Percentiles rank a stretch among this genome's conserved stretches.
These are phyloP conservation scores for Chaenodraco wilsoni DNA, from an alignment of 2,797 vertebrate genomes.

Conservation along the genomic window DNA sequence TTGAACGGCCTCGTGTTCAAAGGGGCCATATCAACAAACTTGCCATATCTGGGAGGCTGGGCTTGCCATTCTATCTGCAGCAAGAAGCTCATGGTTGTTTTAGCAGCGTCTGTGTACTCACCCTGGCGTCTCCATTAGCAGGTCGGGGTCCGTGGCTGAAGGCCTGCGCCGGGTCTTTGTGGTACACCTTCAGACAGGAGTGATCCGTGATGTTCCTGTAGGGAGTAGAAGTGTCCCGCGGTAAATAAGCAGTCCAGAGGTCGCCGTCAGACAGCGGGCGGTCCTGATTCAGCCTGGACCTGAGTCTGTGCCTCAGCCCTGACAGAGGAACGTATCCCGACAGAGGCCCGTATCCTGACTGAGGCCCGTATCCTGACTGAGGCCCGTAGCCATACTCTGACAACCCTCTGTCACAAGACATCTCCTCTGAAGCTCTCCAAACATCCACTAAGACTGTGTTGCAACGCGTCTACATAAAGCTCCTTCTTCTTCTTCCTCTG, in stretches of 20 bases:
- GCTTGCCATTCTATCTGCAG: constrained; percentile 24
- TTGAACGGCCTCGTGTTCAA: too few relatives aligned
- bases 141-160: constrained; percentile 91
- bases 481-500: constrained; percentile 6
- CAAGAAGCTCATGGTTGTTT: constrained; percentile 2
- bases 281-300: constrained; percentile 20
- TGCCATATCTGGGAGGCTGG: constrained; percentile 11
- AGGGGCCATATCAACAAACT: too few relatives aligned
- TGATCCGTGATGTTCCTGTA: constrained; percentile 94
- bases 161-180: constrained; percentile 94
- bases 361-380: constrained; percentile 49
- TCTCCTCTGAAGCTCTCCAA: constrained; percentile 48
- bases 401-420: constrained; percentile 46
- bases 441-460: constrained; percentile 9
- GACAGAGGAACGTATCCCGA: constrained; percentile 59
- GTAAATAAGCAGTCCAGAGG: constrained; percentile 68
- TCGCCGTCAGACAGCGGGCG: constrained; percentile 76
- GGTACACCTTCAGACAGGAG: constrained; percentile 97
- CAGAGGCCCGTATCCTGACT: constrained; percentile 28
- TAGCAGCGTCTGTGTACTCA: constrained; percentile 79
- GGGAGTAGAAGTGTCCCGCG: constrained; percentile 68
- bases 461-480: constrained; percentile 13
- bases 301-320: constrained; percentile 23
- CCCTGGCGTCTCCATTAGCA: constrained; percentile 92
- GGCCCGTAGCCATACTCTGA: constrained; percentile 20